Evolutionary conservation across 1,140 invertebrate species (phyloP).

Genomic region (Rhyacophila brunnea): DNA sequence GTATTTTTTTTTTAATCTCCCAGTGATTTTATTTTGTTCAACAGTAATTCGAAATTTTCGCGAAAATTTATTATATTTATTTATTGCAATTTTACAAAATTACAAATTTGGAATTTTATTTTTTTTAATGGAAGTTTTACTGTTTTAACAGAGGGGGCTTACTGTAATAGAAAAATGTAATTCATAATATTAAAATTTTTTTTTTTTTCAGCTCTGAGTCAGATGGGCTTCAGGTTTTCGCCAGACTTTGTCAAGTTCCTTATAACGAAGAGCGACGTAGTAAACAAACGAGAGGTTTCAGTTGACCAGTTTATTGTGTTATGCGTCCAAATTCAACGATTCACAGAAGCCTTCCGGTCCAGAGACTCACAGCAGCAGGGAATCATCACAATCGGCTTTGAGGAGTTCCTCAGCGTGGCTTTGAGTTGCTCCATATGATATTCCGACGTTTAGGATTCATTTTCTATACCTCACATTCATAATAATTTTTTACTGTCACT

Average conservation of each 20-base stretch:
- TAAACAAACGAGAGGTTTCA: conserved; percentile 64
- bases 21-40: no score
- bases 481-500: no score
- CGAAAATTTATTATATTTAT: no score
- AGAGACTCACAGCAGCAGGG: conserved; percentile 75
- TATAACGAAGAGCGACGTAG: conserved; percentile 65
- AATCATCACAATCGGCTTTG: conserved; percentile 76
- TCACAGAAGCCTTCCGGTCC: conserved; percentile 78
- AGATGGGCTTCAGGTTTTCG: conserved; percentile 87
- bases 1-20: no score
- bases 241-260: conserved; percentile 76
- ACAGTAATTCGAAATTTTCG: no score
- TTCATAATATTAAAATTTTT: background rate
- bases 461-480: no score
- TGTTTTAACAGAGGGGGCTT: no score
- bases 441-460: no score
- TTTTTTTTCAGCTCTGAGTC: conserved; percentile 65
- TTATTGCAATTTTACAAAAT: background rate
- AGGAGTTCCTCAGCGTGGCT: conserved; percentile 80
- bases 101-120: background rate
- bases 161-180: no score
- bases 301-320: conserved; percentile 87
- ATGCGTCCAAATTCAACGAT: conserved; percentile 83
- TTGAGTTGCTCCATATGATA: conserved; percentile 66
- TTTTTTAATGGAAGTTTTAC: background rate